Evolutionary conservation across 2,888 invertebrate species (phyloP).

Genomic region (Lagria hirta): DNA sequence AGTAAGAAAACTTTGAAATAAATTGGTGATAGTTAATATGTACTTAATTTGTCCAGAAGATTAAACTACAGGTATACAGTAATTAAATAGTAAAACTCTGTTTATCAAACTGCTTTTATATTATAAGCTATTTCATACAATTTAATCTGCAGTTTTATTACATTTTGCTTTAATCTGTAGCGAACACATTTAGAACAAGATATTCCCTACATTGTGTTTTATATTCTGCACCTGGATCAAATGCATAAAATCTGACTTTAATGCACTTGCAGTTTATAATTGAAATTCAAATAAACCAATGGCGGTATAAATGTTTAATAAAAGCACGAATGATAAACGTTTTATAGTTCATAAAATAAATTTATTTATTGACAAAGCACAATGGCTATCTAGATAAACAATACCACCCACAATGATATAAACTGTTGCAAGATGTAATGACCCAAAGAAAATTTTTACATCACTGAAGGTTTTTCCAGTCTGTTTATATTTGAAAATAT

Average conservation of each 20-base stretch:
- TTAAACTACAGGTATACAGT: no score
- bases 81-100: no score
- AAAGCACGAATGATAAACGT: constrained; percentile 15
- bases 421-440: constrained; percentile 13
- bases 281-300: constrained; percentile 5
- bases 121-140: constrained; percentile 6
- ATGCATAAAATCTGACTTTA: constrained; percentile 11
- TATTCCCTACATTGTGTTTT: no score
- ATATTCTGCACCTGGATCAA: no score
- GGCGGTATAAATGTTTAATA: constrained; percentile 16
- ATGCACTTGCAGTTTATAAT: constrained; percentile 8
- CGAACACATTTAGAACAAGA: no score
- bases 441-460: constrained; percentile 2
- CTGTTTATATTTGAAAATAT: no score
- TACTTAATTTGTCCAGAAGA: no score
- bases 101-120: no score
- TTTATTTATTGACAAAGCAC: constrained; percentile 18
- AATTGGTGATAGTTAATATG: no score
- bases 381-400: constrained; percentile 15
- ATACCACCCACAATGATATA: constrained; percentile 21
- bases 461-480: constrained; percentile 11
- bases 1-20: no score
- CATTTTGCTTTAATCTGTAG: no score
- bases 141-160: constrained; percentile 11
- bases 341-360: constrained; percentile 20